These are phyloP conservation scores for Ophioderma brevispina DNA, from an alignment of 35 echinoderm and acorn worm genomes.

Conservation along the genomic window DNA sequence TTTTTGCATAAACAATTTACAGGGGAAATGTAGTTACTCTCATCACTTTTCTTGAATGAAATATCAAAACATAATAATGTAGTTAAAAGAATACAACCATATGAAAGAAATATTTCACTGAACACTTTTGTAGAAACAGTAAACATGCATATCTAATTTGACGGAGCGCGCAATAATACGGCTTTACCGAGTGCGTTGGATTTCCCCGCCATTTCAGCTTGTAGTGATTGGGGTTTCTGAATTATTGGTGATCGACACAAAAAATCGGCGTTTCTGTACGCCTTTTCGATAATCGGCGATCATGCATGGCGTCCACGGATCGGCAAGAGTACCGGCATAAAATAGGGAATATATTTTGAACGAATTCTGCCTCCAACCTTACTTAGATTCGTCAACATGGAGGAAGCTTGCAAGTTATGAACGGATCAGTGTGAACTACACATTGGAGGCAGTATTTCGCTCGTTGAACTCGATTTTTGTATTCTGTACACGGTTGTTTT, in stretches of 20 bases:
- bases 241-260: conserved; percentile 1
- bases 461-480: background rate
- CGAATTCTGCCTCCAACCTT: conserved; percentile 80
- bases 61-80: no score
- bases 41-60: no score
- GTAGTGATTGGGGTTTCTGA: conserved; percentile 11
- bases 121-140: background rate
- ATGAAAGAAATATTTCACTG: no score
- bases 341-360: conserved; percentile 77
- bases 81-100: no score
- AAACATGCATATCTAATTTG: background rate
- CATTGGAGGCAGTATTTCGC: conserved; percentile 81
- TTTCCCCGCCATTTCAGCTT: conserved; percentile 76
- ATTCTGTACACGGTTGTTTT: no score
- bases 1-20: no score
- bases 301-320: background rate
- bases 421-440: conserved; percentile 85
- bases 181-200: background rate
- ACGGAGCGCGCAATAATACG: background rate
- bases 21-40: no score
- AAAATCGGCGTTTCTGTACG: background rate
- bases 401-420: conserved; percentile 84
- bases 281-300: background rate
- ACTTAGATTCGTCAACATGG: conserved; percentile 91
- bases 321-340: conserved; percentile 20